Evolutionary conservation across 2,888 invertebrate genomes (phyloP).

Genomic region (Brachyptera risi): DNA sequence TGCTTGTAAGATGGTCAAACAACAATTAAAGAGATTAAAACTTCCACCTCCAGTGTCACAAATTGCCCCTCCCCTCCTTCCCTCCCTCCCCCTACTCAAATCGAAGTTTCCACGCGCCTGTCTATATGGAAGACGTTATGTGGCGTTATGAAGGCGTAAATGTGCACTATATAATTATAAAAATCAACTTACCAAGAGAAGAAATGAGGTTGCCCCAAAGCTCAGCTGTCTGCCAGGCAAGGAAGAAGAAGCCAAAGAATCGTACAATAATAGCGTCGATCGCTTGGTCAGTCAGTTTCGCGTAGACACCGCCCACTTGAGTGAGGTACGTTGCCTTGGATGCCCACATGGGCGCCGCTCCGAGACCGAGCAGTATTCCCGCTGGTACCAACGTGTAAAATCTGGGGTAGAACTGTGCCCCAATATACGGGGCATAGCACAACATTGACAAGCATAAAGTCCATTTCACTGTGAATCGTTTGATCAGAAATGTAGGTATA

Average conservation of each 20-base stretch:
- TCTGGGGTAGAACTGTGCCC: conserved; percentile 86
- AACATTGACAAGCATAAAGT: conserved; percentile 88
- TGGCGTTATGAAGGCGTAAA: too few species aligned
- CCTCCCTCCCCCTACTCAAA: too few species aligned
- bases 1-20: too few species aligned
- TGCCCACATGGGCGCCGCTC: conserved; percentile 97
- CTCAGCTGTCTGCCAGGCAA: conserved; percentile 95
- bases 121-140: too few species aligned
- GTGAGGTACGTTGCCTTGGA: conserved; percentile 97
- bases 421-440: conserved; percentile 92
- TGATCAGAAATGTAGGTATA: conserved; percentile 88
- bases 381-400: conserved; percentile 86
- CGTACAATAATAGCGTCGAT: conserved; percentile 90
- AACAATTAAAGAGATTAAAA: too few species aligned
- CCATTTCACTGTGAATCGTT: conserved; percentile 93
- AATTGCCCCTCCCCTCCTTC: too few species aligned
- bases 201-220: conserved; percentile 95
- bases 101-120: too few species aligned
- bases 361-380: conserved; percentile 88
- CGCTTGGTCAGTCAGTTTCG: conserved; percentile 79
- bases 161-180: too few species aligned
- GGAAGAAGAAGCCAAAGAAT: conserved; percentile 98
- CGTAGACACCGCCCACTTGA: conserved; percentile 87
- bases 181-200: conserved; percentile 68
- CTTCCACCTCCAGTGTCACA: too few species aligned